A percentile compares a stretch with the other conserved stretches of the same genome.
phyloP scores from a whole-genome alignment of 23 tunicate species.

The Styela clava region DNA sequence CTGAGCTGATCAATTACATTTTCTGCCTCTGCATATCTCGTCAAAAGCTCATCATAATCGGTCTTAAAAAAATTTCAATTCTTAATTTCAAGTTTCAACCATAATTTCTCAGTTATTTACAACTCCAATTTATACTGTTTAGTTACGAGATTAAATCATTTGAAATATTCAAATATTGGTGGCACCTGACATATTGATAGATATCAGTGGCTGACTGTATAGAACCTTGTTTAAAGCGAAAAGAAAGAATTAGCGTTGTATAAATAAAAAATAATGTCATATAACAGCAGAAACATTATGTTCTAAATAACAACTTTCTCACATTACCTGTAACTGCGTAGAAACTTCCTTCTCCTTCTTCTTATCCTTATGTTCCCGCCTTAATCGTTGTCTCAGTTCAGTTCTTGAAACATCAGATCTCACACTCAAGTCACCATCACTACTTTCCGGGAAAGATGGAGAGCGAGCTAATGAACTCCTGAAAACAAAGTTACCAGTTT shows the following conservation, averaged over 20 bases:
- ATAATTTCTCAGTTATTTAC: too few species aligned
- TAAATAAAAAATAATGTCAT: too few species aligned
- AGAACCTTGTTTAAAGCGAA: too few species aligned
- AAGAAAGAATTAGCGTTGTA: too few species aligned
- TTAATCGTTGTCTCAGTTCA: constrained; percentile 53
- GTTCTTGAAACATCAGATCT: constrained; percentile 65
- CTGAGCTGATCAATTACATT: constrained; percentile 81
- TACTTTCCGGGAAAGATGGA: constrained; percentile 31
- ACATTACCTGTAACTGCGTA: constrained; percentile 57
- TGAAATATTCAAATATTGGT: too few species aligned
- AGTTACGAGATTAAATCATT: too few species aligned
- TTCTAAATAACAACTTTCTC: too few species aligned
- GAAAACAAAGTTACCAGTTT: too few species aligned
- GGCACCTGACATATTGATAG: too few species aligned
- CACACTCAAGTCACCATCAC: constrained; percentile 62
- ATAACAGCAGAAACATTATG: too few species aligned
- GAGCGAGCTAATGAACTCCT: not conserved
- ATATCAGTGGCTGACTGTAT: too few species aligned
- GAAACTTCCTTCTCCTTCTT: constrained; percentile 56
- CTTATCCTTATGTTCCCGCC: constrained; percentile 44
- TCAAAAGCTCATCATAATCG: constrained; percentile 70
- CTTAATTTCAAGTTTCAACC: not conserved
- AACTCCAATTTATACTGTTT: too few species aligned
- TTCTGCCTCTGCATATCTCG: constrained; percentile 85
- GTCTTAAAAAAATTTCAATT: constrained; percentile 27